Conservation (phyloP, 2,113 vertebrate genomes). For the Heptranchias perlo region DNA sequence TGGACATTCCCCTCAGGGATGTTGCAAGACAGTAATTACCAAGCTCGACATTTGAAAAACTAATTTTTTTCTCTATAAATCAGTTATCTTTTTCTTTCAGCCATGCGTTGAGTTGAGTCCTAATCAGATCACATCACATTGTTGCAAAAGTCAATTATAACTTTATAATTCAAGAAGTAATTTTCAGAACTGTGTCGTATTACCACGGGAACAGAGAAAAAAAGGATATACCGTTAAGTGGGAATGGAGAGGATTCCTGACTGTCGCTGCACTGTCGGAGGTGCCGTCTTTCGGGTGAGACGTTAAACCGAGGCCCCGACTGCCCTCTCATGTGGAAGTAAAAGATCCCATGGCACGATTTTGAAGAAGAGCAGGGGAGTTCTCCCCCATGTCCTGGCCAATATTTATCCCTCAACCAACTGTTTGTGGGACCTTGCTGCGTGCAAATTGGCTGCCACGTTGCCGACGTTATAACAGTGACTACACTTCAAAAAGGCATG, state of each 20-base stretch:
- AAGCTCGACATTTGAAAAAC: conserved; percentile 12
- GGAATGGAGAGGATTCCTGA: not conserved
- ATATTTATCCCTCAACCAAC: not conserved
- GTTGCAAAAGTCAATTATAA: conserved; percentile 24
- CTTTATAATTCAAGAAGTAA: conserved; percentile 29
- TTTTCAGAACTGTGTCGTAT: not conserved
- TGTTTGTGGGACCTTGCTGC: not conserved
- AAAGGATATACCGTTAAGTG: not conserved
- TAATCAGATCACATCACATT: conserved; percentile 31
- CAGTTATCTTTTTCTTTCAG: conserved; percentile 27
- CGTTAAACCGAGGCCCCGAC: not conserved
- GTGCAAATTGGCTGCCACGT: not conserved
- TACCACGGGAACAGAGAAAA: not conserved
- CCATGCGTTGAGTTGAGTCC: not conserved
- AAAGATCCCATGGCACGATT: not conserved
- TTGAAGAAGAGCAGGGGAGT: not conserved
- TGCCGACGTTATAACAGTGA: not conserved
- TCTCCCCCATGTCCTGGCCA: not conserved
- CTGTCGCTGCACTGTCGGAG: not conserved
- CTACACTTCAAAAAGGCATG: not conserved
- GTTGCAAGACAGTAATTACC: conserved; percentile 36
- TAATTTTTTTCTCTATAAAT: conserved; percentile 23
- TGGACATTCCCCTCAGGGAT: conserved; percentile 33
- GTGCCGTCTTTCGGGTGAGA: not conserved
- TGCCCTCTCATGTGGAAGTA: not conserved